Conservation (phyloP, 2,888 invertebrate species). For the Archips xylosteana region DNA sequence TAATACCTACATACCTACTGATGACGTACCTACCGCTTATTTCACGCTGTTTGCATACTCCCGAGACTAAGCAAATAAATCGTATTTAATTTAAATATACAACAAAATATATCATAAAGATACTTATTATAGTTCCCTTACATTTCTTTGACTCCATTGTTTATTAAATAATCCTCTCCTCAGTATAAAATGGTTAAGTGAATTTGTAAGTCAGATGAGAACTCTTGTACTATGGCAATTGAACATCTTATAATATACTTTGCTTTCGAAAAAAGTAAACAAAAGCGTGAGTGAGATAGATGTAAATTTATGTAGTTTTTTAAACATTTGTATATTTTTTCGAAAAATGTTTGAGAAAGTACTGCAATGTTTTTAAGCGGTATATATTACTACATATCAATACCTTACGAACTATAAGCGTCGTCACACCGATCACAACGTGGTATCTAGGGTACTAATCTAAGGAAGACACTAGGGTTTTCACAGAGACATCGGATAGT, state of each 20-base stretch:
- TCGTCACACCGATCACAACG: conserved; percentile 80
- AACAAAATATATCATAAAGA: not conserved
- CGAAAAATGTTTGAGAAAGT: conserved; percentile 22
- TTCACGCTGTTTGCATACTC: not conserved
- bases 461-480: conserved; percentile 63
- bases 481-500: conserved; percentile 45
- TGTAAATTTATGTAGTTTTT: not conserved
- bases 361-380: conserved; percentile 29
- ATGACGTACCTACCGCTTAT: not conserved
- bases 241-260: not conserved
- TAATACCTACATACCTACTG: not conserved
- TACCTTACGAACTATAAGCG: conserved; percentile 74
- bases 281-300: not conserved
- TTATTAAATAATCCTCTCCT: not conserved
- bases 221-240: not conserved
- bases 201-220: not conserved
- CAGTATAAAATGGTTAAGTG: not conserved
- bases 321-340: conserved; percentile 17
- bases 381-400: conserved; percentile 59
- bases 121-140: not conserved
- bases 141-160: not conserved
- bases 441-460: conserved; percentile 60
- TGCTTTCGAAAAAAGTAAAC: not conserved
- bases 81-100: not conserved
- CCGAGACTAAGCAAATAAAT: not conserved